Evolutionary conservation across 2,797 vertebrate species (phyloP), one percentile per base, ranked within the genome.

Genomic region (Siniperca obscura): DNA sequence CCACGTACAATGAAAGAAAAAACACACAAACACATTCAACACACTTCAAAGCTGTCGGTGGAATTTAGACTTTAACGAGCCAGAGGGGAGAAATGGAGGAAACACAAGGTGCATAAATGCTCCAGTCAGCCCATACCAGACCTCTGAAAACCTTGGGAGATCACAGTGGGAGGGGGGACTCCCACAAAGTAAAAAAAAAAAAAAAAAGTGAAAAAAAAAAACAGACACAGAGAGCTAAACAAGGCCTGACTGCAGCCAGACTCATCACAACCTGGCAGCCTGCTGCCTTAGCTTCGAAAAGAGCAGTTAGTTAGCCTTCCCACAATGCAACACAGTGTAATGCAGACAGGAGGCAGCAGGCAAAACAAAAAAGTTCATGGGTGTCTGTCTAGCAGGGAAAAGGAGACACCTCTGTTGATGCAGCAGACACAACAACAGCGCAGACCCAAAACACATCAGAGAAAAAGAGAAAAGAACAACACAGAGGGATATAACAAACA

Each of bases 31-130:
- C 81, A 89, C 83, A 50, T 53, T 86, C 10, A n/a, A 69, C 80
- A 73, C 86, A 93, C 94, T 94, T 95, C 94, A 95, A 95, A 95
- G 95, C 76, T 22, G 64, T 17, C 8, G 70, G 53, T 80, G 93
- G 93, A 95, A 95, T 94, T 93, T 82, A 65, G 87, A 81, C 70
- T 94, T 94, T 93, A 92, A 95, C 86, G 70, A 93, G 93, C 91
- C 81, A 83, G 87, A 84, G 81, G 89, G 89, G 87, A 86, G 90
- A 85, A 83, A 88, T 7, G 83, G 56, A 77, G 89, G 88, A 86
- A 90, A 90, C 80, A 90, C 88, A 89, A 94, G 89, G 89, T 93
- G 91, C 87, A 87, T 80, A 90, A 91, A 90, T 53, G 85, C 82
- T 86, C 65, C 82, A 85, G 85, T 89, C 70, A 60, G 87, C 78